Base-by-base conservation (phyloP, 92 coral and sea anemone species). In the Hydrozoanthus gracilis region DNA sequence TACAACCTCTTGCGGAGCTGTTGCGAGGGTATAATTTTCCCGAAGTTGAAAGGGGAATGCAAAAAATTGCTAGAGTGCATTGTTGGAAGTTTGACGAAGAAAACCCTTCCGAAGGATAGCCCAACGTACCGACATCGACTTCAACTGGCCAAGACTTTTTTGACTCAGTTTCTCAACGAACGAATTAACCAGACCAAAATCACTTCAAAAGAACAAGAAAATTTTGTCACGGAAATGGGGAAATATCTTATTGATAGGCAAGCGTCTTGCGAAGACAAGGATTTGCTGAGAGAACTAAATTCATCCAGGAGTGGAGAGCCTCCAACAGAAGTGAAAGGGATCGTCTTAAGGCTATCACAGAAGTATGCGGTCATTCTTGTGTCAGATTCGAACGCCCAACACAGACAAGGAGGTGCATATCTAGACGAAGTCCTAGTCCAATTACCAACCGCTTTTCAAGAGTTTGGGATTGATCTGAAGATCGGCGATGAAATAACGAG, bases 121-220 rank as follows among this genome's bases (percentile, higher is more conserved):
- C 61, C 85, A 20, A 80, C 85, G 44, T 80, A 80, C 46, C 50
- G 5, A 4, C 74, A 80, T 16, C 74, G 85, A 12, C 18, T 80
- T 7, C 49, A 14, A n/a, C 7, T 80, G 73, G 48, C 85, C 50
- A 17, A 14, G 10, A 12, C 8, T 0, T 78, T 78, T n/a, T n/a
- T n/a, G n/a, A n/a, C n/a, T n/a, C n/a, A n/a, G n/a, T n/a, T n/a
- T 78, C 48, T 65, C 11, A 4, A 45, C 6, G 73, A 65, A 49
- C 20, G 20, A 20, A 65, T 20, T 11, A 11, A 64, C 8, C 12
- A 17, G 6, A 39, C 15, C 1, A 1, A 3, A 52, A n/a, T 64
- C 16, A 80, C 48, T 7, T 20, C 7, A 65, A 17, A 62, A 64
- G 7, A 10, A 5, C 12, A 8, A 49, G 8, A 80, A 50, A 4